Percentiles rank a stretch among this genome's conserved stretches.
These are phyloP conservation scores for Malacosoma neustria DNA, from an alignment of 2,888 invertebrate species.

Conservation along the genomic window DNA sequence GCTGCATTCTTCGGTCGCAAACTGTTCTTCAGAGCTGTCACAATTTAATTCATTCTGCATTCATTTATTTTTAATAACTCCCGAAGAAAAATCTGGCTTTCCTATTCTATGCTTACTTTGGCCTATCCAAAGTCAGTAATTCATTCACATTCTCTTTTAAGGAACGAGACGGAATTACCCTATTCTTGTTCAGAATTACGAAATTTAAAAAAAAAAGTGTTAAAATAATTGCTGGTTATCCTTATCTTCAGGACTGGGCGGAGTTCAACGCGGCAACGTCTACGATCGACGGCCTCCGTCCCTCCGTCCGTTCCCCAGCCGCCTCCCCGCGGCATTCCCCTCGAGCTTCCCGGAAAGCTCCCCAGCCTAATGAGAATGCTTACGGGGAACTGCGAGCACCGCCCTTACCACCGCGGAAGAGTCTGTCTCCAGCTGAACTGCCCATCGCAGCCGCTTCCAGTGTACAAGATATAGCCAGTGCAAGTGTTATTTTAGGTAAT, in stretches of 20 bases:
- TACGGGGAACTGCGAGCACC: constrained; percentile 60
- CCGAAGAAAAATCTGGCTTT: no score
- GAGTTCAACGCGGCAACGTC: constrained; percentile 80
- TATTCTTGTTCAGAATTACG: no score
- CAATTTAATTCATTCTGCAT: no score
- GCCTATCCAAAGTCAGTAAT: no score
- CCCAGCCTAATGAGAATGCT: constrained; percentile 45
- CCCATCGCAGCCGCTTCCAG: constrained; percentile 48
- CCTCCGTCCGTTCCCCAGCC: constrained; percentile 67
- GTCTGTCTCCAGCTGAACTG: constrained; percentile 58
- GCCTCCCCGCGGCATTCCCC: constrained; percentile 73
- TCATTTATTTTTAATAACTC: no score
- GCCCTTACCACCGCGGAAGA: constrained; percentile 76
- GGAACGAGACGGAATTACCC: no score
- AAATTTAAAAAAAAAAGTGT: no score
- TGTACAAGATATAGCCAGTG: constrained; percentile 55
- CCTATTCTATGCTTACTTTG: no score
- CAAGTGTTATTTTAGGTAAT: constrained; percentile 33
- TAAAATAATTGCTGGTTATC: no score
- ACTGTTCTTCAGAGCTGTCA: no score
- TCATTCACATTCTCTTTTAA: no score
- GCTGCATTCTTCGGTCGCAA: no score
- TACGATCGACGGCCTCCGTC: constrained; percentile 71
- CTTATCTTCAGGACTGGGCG: constrained; percentile 71
- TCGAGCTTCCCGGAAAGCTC: constrained; percentile 36